Percentiles rank a stretch among this genome's conserved stretches.
Evolutionary conservation across 2,113 vertebrate species (phyloP).

Genomic region (Potamarius usumacintae): DNA sequence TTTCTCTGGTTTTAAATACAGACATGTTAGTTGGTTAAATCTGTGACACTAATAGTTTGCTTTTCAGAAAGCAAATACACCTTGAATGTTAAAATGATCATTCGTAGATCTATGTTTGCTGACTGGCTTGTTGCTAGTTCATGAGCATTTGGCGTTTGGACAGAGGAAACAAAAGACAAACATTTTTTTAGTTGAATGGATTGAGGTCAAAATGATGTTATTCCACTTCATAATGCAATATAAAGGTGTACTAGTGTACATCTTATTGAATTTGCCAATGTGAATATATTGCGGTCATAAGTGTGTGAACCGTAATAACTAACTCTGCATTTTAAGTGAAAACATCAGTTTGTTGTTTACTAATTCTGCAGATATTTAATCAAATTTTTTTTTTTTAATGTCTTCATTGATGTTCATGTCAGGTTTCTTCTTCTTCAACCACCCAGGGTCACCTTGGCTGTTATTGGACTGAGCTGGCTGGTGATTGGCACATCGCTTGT

Average conservation of each 20-base stretch:
- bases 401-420: no score
- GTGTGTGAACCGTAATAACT: background rate
- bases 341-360: background rate
- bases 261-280: background rate
- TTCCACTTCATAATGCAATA: background rate
- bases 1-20: background rate
- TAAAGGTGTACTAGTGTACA: background rate
- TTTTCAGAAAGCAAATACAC: background rate
- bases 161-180: background rate
- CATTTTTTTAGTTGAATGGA: background rate
- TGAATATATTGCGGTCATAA: background rate
- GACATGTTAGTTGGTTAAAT: background rate
- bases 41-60: background rate
- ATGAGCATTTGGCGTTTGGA: background rate
- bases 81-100: background rate
- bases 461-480: slow-evolving; percentile 85
- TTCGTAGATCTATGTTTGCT: background rate
- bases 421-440: slow-evolving; percentile 10
- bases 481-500: slow-evolving; percentile 82
- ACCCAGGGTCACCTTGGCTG: slow-evolving; percentile 81
- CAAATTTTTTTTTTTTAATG: background rate
- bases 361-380: background rate
- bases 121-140: background rate
- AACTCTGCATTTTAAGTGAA: background rate
- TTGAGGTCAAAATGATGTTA: background rate